Evolutionary conservation across 2,113 vertebrate genomes (phyloP), one percentile per base, ranked within the genome.

Genomic region (Lepus timidus): DNA sequence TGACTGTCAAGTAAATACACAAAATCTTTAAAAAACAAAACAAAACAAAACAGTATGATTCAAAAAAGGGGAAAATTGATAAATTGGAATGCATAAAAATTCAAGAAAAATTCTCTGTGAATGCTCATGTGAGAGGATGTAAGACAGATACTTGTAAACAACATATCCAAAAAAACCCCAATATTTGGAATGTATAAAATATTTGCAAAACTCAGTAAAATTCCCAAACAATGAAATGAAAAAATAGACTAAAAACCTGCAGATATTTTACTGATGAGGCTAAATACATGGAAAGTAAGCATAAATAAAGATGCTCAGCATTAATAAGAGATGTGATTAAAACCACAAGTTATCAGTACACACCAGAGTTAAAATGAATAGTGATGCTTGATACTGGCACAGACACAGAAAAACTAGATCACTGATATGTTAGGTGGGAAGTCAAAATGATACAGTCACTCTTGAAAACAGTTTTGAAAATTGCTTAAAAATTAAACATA

Each of bases 381-480:
- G 1, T 36, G 20, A 8, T 8, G 68, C 8, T 19, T 87, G 92
- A 74, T 51, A 23, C 20, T 80, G n/a, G 22, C 82, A 70, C 65
- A n/a, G 71, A 62, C 49, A 44, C 62, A 88, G 55, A 90, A 65
- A 93, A 64, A 74, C 31, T 29, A 36, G 11, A 62, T 33, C 61
- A 31, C 23, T 76, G n/a, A 7, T 74, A 68, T 9, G 70, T 11
- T 19, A 61, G 44, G 8, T 14, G 7, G 31, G 20, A 51, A 89
- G 0, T 82, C 75, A 58, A 94, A 74, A 78, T 52, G 14, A n/a
- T 85, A 20, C 13, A 55, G 17, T 31, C 19, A 86, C 76, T 93
- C 52, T 76, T 88, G 10, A 84, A 93, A 93, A 62, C 33, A 49
- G 4, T 84, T 71, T 75, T 51, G 61, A 70, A 90, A 90, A 11